Base-by-base conservation (phyloP, 2,113 vertebrate species). In the Holacanthus passer region DNA sequence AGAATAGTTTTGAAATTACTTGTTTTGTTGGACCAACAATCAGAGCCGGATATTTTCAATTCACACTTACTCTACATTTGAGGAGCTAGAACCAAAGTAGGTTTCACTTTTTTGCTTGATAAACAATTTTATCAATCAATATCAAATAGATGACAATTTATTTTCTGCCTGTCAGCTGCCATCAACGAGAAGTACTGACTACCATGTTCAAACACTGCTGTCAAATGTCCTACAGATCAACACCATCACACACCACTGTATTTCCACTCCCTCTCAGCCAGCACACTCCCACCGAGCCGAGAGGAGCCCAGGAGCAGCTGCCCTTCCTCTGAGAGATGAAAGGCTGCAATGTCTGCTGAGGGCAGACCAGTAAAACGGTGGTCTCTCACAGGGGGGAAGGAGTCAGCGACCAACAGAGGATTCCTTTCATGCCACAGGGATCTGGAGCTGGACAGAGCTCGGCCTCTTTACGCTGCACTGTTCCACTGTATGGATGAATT, bases 361-460 rank as follows among this genome's bases (percentile, higher is more conserved):
- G 78, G 70, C 80, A 65, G 84, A 77, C 37, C 89, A 85, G 81
- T 80, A 73, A 89, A 89, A 81, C 22, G 58, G 74, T 55, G 79
- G 78, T 70, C 79, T 66, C 88, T 89, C 62, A 67, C 79, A 32
- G 60, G 76, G 65, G 55, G 47, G 70, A 2, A 12, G 68, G 69
- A 39, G 53, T 41, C 35, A 39, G 71, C 16, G 35, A 67, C 68
- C 67, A 82, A 92, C 85, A 93, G 82, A 91, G 82, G 85, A 92
- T 83, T 89, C 88, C 83, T 87, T 92, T 94, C 89, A 92, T 91
- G 56, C 83, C 73, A 62, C 58, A 19, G 78, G 24, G 87, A 87
- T 86, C 82, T 82, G 80, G 82, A 84, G 72, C 83, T 39, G 48
- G 73, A 86, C 82, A 50, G 43, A 82, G 73, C 55, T 72, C 79